Base-by-base conservation (phyloP, 2,797 vertebrate species). In the Labroides dimidiatus region DNA sequence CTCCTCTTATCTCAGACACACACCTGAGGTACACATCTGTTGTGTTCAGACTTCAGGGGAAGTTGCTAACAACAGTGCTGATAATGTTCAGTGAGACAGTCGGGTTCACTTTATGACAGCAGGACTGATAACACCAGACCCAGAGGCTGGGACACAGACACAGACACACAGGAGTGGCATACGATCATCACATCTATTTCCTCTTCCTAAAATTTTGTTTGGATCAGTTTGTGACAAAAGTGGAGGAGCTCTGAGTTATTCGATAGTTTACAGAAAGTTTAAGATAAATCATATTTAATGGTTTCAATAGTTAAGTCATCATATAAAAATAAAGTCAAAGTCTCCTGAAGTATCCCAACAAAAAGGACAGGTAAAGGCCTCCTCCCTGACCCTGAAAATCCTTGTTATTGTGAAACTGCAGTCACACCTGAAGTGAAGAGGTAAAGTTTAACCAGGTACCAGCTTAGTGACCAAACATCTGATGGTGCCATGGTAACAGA, bases 361-460 rank as follows among this genome's bases (percentile, higher is more conserved):
- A n/a, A n/a, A 27, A 33, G 30, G 30, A 33, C 30, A 33, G 37
- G 2, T 39, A 13, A 39, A 39, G 12, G 44, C 20, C 4, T 47
- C 19, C 8, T 12, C 9, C 2, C 17, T 17, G 43, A n/a, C 43
- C 59, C 33, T 20, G 17, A 21, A 15, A 20, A 44, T 17, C n/a
- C 6, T 15, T 2, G 2, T 3, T 48, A 2, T 23, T 58, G 45
- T 13, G 45, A 45, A 57, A 48, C 27, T 11, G 1, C 3, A 1
- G 20, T 21, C 43, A 68, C 52, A 10, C 8, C 17, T 19, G 0
- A 1, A 19, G 27, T 41, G 19, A 27, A 23, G 17, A 2, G 43
- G 24, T 68, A 63, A 77, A 58, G 47, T 67, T 63, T 58, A 67
- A 77, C 68, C 33, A 36, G 51, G 4, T 21, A 24, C 41, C 14